Evolutionary conservation across 1,140 invertebrate species (phyloP).

Genomic region (Drosophila subpulchrella): DNA sequence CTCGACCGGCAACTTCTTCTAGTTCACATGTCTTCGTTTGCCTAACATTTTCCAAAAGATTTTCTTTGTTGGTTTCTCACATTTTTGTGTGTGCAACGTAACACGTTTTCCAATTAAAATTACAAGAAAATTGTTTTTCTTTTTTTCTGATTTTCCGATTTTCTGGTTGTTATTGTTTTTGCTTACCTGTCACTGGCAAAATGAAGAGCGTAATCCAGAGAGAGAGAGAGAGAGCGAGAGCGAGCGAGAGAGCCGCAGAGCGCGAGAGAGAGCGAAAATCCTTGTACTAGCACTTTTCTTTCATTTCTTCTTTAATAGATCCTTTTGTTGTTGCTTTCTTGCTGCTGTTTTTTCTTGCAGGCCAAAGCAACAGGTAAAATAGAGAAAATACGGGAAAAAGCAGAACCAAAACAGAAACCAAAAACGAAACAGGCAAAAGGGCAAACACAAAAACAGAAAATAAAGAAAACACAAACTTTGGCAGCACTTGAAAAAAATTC

Average conservation of each 20-base stretch:
- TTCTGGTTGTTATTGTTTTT: conserved; percentile 27
- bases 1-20: conserved; percentile 14
- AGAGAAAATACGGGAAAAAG: conserved; percentile 11
- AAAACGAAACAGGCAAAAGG: conserved; percentile 39
- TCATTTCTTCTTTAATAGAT: neutral
- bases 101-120: conserved; percentile 40
- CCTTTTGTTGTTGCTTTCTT: conserved; percentile 25
- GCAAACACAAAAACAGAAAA: conserved; percentile 27
- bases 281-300: conserved; percentile 29
- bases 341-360: conserved; percentile 18
- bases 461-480: conserved; percentile 25
- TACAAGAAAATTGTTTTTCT: conserved; percentile 42
- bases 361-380: conserved; percentile 41
- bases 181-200: conserved; percentile 41
- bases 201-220: conserved; percentile 22
- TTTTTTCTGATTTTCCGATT: neutral
- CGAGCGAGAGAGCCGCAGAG: conserved; percentile 1
- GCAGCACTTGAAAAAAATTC: conserved; percentile 39
- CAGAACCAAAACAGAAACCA: conserved; percentile 38
- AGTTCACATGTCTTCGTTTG: conserved; percentile 13
- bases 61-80: conserved; percentile 8
- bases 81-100: conserved; percentile 28
- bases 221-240: neutral
- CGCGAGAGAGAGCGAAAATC: conserved; percentile 18
- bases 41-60: neutral